Conservation (phyloP, 2,888 invertebrate species). For the Bembecia ichneumoniformis region DNA sequence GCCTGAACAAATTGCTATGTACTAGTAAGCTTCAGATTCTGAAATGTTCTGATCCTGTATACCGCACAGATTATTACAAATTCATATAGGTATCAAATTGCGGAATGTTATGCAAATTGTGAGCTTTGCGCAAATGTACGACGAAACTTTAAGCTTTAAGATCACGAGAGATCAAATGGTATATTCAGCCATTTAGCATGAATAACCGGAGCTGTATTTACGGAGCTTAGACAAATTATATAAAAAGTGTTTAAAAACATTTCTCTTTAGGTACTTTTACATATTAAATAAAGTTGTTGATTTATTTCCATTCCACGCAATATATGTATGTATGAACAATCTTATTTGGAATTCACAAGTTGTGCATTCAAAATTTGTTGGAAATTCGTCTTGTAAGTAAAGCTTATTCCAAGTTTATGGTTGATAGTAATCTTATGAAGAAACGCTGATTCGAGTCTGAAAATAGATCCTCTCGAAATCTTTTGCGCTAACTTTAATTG, state of each 20-base stretch:
- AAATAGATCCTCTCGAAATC: slow-evolving; percentile 18
- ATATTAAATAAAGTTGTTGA: too few species aligned
- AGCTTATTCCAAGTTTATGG: slow-evolving; percentile 13
- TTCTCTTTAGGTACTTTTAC: too few species aligned
- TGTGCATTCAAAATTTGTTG: slow-evolving; percentile 9
- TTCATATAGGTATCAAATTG: slow-evolving; percentile 37
- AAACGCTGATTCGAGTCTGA: slow-evolving; percentile 11
- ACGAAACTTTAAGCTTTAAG: slow-evolving; percentile 24
- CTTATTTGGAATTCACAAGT: slow-evolving; percentile 3
- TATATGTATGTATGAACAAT: background rate
- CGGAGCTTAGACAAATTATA: too few species aligned
- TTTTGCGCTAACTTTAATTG: slow-evolving; percentile 24
- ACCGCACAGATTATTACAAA: too few species aligned
- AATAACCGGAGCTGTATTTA: too few species aligned
- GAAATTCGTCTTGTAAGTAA: slow-evolving; percentile 19
- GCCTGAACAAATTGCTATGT: background rate
- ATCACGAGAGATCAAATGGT: slow-evolving; percentile 17
- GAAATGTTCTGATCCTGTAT: too few species aligned
- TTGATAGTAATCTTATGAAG: slow-evolving; percentile 23
- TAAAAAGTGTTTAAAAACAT: too few species aligned
- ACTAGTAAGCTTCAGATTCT: too few species aligned
- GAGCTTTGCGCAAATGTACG: slow-evolving; percentile 32
- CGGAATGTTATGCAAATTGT: slow-evolving; percentile 48
- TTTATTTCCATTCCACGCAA: too few species aligned
- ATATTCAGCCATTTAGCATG: too few species aligned